Percentiles rank a stretch among this genome's conserved stretches.
These are phyloP conservation scores for Andrena bicolor DNA, from an alignment of 2,888 invertebrate genomes.

Conservation along the genomic window DNA sequence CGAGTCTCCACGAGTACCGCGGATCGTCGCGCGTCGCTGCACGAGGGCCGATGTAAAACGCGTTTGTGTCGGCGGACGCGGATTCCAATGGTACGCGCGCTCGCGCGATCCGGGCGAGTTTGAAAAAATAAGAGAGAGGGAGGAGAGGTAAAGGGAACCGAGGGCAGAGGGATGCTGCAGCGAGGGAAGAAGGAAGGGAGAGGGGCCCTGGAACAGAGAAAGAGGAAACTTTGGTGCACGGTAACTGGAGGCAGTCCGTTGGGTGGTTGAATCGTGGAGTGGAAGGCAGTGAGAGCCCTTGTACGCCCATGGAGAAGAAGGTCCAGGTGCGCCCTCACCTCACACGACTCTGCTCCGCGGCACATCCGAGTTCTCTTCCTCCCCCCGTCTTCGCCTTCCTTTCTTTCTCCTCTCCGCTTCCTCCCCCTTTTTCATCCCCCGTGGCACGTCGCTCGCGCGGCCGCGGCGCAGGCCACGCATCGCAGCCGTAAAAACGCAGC, in stretches of 20 bases:
- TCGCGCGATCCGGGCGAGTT: slow-evolving; percentile 28
- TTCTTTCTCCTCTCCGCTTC: slow-evolving; percentile 15
- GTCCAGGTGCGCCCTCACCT: slow-evolving; percentile 80
- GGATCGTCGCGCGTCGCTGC: neutral
- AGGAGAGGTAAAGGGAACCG: neutral
- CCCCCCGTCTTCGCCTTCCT: slow-evolving; percentile 25
- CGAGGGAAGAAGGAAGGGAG: neutral
- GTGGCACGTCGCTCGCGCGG: slow-evolving; percentile 41
- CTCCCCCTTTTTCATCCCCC: slow-evolving; percentile 12
- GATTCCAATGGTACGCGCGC: slow-evolving; percentile 45
- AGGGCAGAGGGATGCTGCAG: slow-evolving; percentile 1
- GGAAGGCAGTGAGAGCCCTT: slow-evolving; percentile 80
- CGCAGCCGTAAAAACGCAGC: slow-evolving; percentile 57
- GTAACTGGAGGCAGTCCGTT: slow-evolving; percentile 78
- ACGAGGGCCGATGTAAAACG: slow-evolving; percentile 37
- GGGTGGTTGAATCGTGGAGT: slow-evolving; percentile 80
- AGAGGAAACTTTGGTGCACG: slow-evolving; percentile 63
- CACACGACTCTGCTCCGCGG: slow-evolving; percentile 70
- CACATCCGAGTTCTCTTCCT: slow-evolving; percentile 73
- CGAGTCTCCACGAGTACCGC: neutral
- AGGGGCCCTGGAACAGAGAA: slow-evolving; percentile 36
- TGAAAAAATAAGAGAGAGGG: slow-evolving; percentile 15
- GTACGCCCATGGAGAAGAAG: slow-evolving; percentile 79
- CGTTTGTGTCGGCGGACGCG: slow-evolving; percentile 29
- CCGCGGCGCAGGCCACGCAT: slow-evolving; percentile 36